Evolutionary conservation across 2,113 vertebrate genomes (phyloP), one percentile per base, ranked within the genome.

Genomic region (Semnopithecus entellus): DNA sequence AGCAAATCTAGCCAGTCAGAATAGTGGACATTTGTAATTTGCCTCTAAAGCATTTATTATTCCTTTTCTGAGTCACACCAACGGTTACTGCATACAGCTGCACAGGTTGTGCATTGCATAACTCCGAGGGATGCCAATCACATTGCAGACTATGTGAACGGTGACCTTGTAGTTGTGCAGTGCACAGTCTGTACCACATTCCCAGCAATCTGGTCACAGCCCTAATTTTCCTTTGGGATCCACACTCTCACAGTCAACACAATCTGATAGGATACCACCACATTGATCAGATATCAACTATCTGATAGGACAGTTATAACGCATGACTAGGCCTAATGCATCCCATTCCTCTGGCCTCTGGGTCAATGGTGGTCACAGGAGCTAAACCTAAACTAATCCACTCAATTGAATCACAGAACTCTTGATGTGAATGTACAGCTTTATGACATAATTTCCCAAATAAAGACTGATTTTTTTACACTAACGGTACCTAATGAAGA

Each of bases 401-500:
- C n/a, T 76, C 32, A 73, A 38, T 16, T 88, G 38, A 17, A 72
- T 40, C 14, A 8, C 45, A 96, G 76, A 17, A 82, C 14, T 70
- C 38, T 55, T 40, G 55, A 82, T 59, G 48, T 55, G 66, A 79
- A 79, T 55, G 50, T 23, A 76, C 17, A 70, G 20, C 6, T 3
- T 64, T 50, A 38, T 5, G 50, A 87, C 48, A 88, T 6, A 57
- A 85, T 59, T 94, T 93, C 68, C 66, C 40, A 91, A 88, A 96
- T 35, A n/a, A 90, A 91, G 96, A 73, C 17, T 72, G 68, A 82
- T 64, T 25, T 68, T 89, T 88, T 92, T 30, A 57, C 13, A 82
- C 35, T 88, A n/a, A 76, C 5, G n/a, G 75, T 82, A 92, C 17
- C 70, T 88, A 93, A 85, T 78, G 76, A 88, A 90, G 55, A 96